Base-by-base conservation (phyloP, 2,797 vertebrate genomes). In the Melanotaenia pygmaea region DNA sequence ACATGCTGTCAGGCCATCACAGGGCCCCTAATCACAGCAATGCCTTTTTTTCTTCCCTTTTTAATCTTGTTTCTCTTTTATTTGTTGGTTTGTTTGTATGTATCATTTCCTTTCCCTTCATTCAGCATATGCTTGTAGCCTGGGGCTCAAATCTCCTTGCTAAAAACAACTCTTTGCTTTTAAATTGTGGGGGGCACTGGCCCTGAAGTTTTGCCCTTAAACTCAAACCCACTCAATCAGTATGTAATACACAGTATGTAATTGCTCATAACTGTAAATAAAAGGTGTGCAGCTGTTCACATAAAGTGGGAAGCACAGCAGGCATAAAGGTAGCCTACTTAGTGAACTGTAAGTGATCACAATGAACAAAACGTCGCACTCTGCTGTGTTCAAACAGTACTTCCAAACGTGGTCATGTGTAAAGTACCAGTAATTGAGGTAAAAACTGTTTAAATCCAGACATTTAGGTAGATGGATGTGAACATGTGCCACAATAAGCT, bases 51-150 rank as follows among this genome's bases (percentile, higher is more conserved):
- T 9, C 26, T 20, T 11, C 5, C 14, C 28, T 56, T 6, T 30
- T 30, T 28, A 28, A 30, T 30, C 30, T 68, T 68, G n/a, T 45
- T 43, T 58, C 5, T 70, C 60, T 64, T 56, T 30, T 14, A 38
- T 37, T 43, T 56, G 22, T 56, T 56, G 5, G 16, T 56, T 14
- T 54, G 3, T 53, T 54, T 54, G 13, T 54, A 24, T 26, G 12
- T 54, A 1, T 67, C 34, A 38, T 3, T 57, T 63, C 35, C 14
- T 43, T 30, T 53, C 13, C 18, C 22, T 12, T 72, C 26, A 28
- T 67, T 28, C 14, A 30, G 13, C 13, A 18, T 28, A 26, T 30
- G 14, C 13, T 28, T 30, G 13, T 12, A 28, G 24, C 53, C 26
- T 56, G 24, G 14, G 53, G 26, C 26, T 56, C 3, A 14, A 56